Evolutionary conservation across 2,888 invertebrate species (phyloP), one percentile per base, ranked within the genome.

Genomic region (Rhagophthalmus giganteus): DNA sequence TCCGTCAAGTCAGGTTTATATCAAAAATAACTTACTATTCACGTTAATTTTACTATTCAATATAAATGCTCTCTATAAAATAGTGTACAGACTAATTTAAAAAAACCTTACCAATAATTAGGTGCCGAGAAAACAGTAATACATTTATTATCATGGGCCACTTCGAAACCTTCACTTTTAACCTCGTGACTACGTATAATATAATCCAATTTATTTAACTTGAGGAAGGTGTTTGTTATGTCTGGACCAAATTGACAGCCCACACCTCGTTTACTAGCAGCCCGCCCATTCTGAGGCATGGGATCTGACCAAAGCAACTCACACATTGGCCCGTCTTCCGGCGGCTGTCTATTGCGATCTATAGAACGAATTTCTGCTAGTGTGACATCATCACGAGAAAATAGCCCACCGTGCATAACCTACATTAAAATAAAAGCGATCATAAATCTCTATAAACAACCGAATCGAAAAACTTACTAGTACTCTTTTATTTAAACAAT

Each of bases 121-220:
- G 99, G 99, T 63, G 99, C 99, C 1, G 97, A 97, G 81, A 99
- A 99, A 34, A 99, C 96, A 7, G 99, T 99, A 70, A 98, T 93
- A 73, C 98, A 98, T 71, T 92, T 92, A 25, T 94, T 95, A 68
- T 91, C 86, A 72, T 99, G 99, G 15, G 91, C 90, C 31, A 93
- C 78, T 76, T 99, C 98, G 71, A 96, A 99, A 0, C 99, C 99
- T 46, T 91, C 89, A 64, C 90, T 88, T 77, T 98, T 98, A 37
- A 98, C 97, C 74, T 99, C 99, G 74, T 99, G 99, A 75, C 95
- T 95, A 49, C 98, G 81, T 48, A 99, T 89, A 62, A 99, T 78
- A 74, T 98, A 99, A 66, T 95, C 91, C 42, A 99, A 81, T 14
- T 87, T 85, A 76, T 99, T 99, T 20, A 80, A 74, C 51, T 84